Conservation (phyloP, 2,888 invertebrate genomes). For the Tethea ocularis region DNA sequence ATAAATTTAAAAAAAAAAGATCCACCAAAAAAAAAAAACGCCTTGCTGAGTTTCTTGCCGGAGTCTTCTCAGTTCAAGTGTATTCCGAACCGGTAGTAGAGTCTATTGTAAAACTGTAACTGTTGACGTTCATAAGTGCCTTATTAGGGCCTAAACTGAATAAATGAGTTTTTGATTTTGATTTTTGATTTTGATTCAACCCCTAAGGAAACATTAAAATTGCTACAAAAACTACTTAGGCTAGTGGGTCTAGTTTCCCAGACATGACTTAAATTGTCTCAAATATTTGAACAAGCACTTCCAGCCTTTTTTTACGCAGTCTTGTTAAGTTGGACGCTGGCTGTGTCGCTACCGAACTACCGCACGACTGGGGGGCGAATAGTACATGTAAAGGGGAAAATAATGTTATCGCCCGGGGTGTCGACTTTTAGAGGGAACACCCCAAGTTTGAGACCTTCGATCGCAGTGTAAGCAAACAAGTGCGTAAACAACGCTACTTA, state of each 20-base stretch:
- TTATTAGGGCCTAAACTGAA: no score
- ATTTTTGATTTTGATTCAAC: no score
- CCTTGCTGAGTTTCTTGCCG: no score
- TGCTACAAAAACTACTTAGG: neutral
- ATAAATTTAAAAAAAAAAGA: no score
- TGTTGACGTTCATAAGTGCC: no score
- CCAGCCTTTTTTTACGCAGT: slow-evolving; percentile 30
- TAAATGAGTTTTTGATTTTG: no score
- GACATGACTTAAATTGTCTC: neutral
- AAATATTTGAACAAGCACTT: slow-evolving; percentile 25
- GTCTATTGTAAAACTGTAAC: no score
- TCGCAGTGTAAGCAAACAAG: slow-evolving; percentile 38
- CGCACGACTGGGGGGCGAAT: slow-evolving; percentile 43
- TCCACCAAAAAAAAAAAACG: no score
- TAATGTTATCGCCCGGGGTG: slow-evolving; percentile 51
- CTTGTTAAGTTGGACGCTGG: slow-evolving; percentile 29
- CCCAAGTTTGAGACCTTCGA: slow-evolving; percentile 17
- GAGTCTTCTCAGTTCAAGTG: no score
- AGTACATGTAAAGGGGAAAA: slow-evolving; percentile 51
- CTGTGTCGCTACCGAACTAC: slow-evolving; percentile 54
- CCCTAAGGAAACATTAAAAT: no score
- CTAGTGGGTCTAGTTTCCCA: neutral
- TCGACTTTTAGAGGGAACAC: slow-evolving; percentile 30
- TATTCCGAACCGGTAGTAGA: no score
- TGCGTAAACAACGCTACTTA: slow-evolving; percentile 33